Percentiles rank a stretch among this genome's conserved stretches.
Evolutionary conservation across 1,140 invertebrate species (phyloP).

Genomic region (Drosophila sucinea): DNA sequence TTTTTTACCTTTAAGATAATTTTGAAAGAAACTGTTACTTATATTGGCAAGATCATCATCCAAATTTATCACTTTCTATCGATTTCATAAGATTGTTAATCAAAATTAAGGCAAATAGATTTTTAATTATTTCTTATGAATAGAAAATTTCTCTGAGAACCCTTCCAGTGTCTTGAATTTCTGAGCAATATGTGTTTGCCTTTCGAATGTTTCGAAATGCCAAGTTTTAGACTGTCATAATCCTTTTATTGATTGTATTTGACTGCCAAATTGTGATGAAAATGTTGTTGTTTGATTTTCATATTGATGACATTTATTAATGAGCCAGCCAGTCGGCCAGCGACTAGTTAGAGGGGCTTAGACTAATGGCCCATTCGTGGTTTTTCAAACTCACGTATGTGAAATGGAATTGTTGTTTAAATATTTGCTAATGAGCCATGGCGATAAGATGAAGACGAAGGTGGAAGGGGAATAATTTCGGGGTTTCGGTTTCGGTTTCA

Average conservation of each 20-base stretch:
- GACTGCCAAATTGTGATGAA: constrained; percentile 62
- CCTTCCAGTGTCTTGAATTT: too few species aligned
- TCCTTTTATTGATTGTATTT: constrained; percentile 78
- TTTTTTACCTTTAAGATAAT: too few species aligned
- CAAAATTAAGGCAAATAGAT: too few species aligned
- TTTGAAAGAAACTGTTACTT: too few species aligned
- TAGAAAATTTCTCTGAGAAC: too few species aligned
- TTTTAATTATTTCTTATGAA: too few species aligned
- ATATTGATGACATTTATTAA: constrained; percentile 61
- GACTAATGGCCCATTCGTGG: constrained; percentile 68
- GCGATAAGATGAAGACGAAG: neutral
- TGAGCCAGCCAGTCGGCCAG: constrained; percentile 27
- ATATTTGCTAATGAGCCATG: constrained; percentile 72
- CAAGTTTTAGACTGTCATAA: constrained; percentile 66
- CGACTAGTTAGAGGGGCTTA: constrained; percentile 55
- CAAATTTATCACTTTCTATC: too few species aligned
- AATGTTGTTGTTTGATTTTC: constrained; percentile 37
- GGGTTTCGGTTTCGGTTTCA: neutral
- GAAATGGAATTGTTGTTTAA: constrained; percentile 48
- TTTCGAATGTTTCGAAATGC: constrained; percentile 18
- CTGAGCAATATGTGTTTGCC: neutral
- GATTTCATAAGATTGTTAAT: too few species aligned
- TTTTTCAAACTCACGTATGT: constrained; percentile 34
- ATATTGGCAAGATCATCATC: too few species aligned
- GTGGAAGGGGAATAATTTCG: constrained; percentile 55